phyloP scores from a whole-genome alignment of 2,113 vertebrate species.

The Bujurquina vittata region DNA sequence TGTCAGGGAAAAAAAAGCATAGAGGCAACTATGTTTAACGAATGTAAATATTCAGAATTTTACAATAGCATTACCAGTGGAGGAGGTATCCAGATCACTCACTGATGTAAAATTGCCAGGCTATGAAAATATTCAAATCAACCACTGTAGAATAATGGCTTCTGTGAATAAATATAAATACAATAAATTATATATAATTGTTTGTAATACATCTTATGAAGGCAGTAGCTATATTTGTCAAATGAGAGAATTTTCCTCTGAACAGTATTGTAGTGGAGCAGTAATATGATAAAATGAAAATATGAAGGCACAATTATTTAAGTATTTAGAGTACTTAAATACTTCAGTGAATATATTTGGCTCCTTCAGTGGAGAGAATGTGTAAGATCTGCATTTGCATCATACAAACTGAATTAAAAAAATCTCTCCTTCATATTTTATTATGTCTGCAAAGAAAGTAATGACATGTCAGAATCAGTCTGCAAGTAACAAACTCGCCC shows the following conservation, averaged over 20 bases:
- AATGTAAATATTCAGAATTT: neutral
- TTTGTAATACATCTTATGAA: neutral
- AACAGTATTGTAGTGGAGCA: neutral
- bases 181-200: neutral
- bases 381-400: neutral
- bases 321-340: neutral
- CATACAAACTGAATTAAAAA: neutral
- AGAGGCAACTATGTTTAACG: neutral
- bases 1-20: neutral
- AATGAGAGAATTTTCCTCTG: neutral
- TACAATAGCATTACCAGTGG: neutral
- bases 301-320: neutral
- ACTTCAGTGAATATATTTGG: neutral
- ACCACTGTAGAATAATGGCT: neutral
- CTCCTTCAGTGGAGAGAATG: neutral
- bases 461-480: neutral
- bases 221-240: neutral
- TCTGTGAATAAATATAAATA: neutral
- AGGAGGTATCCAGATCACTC: neutral
- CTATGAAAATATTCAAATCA: neutral
- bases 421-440: neutral
- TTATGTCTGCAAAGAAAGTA: neutral
- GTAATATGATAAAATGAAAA: constrained; percentile 1
- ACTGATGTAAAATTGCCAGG: neutral
- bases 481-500: constrained; percentile 5